Evolutionary conservation across 2,888 invertebrate species (phyloP), one percentile per base, ranked within the genome.

Genomic region (Oxytorus armatus): DNA sequence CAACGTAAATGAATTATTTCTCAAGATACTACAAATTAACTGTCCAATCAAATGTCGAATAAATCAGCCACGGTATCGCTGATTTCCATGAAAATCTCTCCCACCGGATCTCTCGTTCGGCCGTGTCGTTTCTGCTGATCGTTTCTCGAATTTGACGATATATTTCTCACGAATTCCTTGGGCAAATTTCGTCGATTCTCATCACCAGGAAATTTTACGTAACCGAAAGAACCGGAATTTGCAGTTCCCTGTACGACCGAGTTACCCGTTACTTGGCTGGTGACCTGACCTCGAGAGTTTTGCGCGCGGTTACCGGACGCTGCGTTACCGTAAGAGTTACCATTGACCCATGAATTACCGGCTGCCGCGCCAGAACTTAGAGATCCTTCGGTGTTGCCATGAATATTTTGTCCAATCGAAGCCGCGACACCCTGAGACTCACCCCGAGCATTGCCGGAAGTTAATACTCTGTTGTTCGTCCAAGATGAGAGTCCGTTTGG

Each of bases 381-480:
- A 29, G 86, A 86, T 0, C 83, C 87, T 47, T 86, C 83, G 21
- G 79, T 80, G 23, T 83, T 80, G 21, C 85, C 87, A 23, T 73
- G 63, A 33, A 51, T 49, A 33, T 84, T 59, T 72, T 87, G 84
- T 1, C 83, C 85, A 42, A 87, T 66, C 10, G 86, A 83, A 0
- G 86, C 86, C 0, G 88, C 84, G 7, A 82, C 76, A 11, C 87
- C 85, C 61, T 88, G 87, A 10, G 88, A 85, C 3, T 87, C 84
- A 68, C 87, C 84, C 55, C 88, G 77, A 1, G 85, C 86, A 39
- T 88, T 82, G 10, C 88, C 86, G 11, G 84, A 82, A 3, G 87
- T 83, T 65, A 86, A 77, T 0, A 83, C 85, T 4, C 82, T 79
- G 63, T 88, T 88, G 14, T 83, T 82, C 1, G 86, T 86, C 73